Evolutionary conservation across 2,113 vertebrate genomes (phyloP), one percentile per base, ranked within the genome.

Genomic region (Tachycineta bicolor): DNA sequence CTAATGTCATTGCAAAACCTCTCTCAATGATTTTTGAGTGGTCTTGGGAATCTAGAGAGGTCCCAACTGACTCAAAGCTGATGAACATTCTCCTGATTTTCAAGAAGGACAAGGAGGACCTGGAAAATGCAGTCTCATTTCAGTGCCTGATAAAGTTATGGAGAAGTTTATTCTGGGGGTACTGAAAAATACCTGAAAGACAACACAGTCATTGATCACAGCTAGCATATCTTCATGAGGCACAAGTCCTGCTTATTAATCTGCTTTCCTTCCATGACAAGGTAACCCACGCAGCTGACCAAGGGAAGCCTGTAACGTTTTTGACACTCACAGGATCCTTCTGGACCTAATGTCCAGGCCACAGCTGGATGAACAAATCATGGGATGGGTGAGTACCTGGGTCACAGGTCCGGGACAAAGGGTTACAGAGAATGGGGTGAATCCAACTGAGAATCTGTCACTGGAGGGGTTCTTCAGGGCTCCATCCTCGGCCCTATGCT

Each of bases 61-160:
- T 56, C n/a, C 2, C n/a, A 56, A 18, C 7, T n/a, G n/a, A 29
- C 24, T 41, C 0, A 1, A 75, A 41, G 12, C 8, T 49, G 12
- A 3, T 1, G 1, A 41, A 41, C 2, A 6, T 12, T 65, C 10
- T 20, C 29, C 24, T 1, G 0, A 7, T 65, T 49, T 65, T 75
- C 12, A 75, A 41, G 13, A 46, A 63, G 12, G 19, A 8, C 18
- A n/a, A 23, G 19, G 9, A 49, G 15, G 12, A 56, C 37, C 37
- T 17, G 60, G 43, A 49, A 75, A n/a, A 3, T 2, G 20, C 15
- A 41, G 29, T 65, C 19, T n/a, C 10, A 41, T 2, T 41, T 2
- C n/a, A 41, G 7, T 41, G 14, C 6, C 33, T 44, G 16, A 3
- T 31, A 44, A 25, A 52, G 16, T 21, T 31, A 31, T 20, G 19